phyloP scores from a whole-genome alignment of 2,888 invertebrate species.

The Ochropacha duplaris region DNA sequence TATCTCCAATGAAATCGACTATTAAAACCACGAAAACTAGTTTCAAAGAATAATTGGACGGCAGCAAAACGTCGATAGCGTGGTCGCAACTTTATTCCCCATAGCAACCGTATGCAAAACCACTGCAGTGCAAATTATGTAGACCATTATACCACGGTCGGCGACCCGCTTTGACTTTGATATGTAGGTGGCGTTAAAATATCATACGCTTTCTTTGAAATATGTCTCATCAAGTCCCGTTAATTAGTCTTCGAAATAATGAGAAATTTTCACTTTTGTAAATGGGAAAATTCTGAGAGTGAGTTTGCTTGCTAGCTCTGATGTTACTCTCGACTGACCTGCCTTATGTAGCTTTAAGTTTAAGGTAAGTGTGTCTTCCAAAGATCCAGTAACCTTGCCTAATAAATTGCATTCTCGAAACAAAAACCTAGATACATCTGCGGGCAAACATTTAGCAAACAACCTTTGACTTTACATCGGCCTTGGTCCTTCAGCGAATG shows the following conservation, averaged over 20 bases:
- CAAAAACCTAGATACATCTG: background rate
- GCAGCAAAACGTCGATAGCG: background rate
- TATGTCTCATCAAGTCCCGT: background rate
- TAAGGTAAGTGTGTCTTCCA: too few relatives aligned
- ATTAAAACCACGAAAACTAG: background rate
- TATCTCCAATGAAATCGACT: background rate
- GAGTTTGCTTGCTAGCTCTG: too few relatives aligned
- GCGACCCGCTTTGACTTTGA: constrained; percentile 6
- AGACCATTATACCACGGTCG: constrained; percentile 17
- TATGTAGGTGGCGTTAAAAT: background rate
- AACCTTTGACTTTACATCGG: background rate
- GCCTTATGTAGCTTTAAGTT: too few relatives aligned
- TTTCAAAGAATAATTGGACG: background rate
- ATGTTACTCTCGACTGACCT: background rate
- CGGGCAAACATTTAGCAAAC: background rate
- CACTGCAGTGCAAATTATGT: constrained; percentile 37
- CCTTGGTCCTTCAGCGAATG: background rate
- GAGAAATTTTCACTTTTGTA: background rate
- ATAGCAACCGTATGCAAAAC: constrained; percentile 35
- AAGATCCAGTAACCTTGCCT: background rate
- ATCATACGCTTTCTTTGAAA: background rate
- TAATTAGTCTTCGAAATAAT: background rate
- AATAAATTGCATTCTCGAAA: background rate
- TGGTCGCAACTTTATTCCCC: constrained; percentile 12
- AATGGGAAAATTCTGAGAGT: too few relatives aligned